Base-by-base conservation (phyloP, 1,140 invertebrate genomes). In the Drosophila asahinai region DNA sequence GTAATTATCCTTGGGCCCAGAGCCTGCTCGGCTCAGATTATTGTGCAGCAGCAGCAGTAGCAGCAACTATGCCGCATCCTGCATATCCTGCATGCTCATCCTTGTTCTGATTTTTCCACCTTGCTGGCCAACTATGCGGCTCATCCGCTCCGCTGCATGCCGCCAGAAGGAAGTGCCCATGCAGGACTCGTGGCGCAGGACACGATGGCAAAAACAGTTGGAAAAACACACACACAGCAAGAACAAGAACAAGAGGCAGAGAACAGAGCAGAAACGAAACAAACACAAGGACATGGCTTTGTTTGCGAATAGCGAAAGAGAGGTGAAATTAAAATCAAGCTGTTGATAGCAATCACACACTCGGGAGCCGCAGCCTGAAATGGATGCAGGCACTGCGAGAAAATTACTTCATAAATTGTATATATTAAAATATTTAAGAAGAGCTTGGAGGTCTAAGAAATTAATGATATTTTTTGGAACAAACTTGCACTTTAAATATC, bases 321-420 rank as follows among this genome's bases (percentile, higher is more conserved):
- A 25, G 61, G 72, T 70, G 57, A 87, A 87, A 83, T 89, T 90
- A 70, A 89, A 89, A 90, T 90, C 86, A 90, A 89, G 86, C 86
- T 89, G 86, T 90, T 89, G 86, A 89, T 89, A 68, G 86, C 86
- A 89, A 90, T 89, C 86, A 89, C 86, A 86, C 86, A 80, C 77
- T 90, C 81, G 78, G 80, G 81, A 36, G 51, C 51, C 51, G 62
- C 80, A 65, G 47, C 49, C 55, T 64, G 30, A 66, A 80, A 58
- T 84, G 83, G 64, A 80, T 74, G 58, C 42, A 62, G 59, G 36
- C 63, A 66, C 40, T 14, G 58, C 0, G 19, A 52, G 43, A 59
- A 27, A 22, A 15, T 19, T n/a, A 7, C 2, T 6, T 19, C 33
- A 14, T 33, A 1, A 30, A 30, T 4, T 1, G 1, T 5, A 3